Conservation (phyloP, 2,888 invertebrate genomes). For the Nebria salina region DNA sequence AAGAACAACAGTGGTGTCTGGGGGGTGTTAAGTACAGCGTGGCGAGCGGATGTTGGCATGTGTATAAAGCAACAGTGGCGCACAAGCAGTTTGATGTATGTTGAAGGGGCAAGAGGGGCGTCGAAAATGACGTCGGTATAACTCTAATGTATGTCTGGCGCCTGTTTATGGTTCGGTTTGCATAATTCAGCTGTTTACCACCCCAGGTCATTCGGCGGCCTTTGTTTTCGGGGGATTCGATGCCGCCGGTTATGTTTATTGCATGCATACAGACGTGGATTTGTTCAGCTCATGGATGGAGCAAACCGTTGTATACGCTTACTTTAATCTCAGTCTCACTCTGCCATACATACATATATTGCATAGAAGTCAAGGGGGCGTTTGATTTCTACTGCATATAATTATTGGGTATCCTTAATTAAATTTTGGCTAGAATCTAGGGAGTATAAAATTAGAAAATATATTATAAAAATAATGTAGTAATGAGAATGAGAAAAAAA, state of each 20-base stretch:
- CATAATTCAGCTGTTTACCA: constrained; percentile 43
- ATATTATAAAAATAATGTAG: too few relatives aligned
- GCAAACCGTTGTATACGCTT: not conserved
- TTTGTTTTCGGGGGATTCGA: constrained; percentile 12
- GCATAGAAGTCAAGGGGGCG: not conserved
- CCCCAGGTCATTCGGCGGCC: constrained; percentile 16
- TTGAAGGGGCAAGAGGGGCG: not conserved
- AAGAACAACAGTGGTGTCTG: constrained; percentile 3
- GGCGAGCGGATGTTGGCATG: not conserved
- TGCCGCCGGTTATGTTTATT: constrained; percentile 7
- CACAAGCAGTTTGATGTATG: not conserved
- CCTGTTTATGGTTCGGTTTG: constrained; percentile 43
- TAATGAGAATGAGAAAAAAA: too few relatives aligned
- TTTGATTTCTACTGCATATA: not conserved
- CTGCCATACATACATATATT: not conserved
- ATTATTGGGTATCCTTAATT: not conserved
- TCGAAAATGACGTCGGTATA: constrained; percentile 11
- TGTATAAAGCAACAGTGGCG: constrained; percentile 1
- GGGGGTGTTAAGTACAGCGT: not conserved
- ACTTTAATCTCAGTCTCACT: not conserved
- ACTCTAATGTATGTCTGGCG: constrained; percentile 51
- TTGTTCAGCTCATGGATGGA: not conserved
- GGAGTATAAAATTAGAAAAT: too few relatives aligned
- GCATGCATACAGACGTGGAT: constrained; percentile 2
- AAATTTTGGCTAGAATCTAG: too few relatives aligned